A percentile compares a stretch with the other conserved stretches of the same genome.
These are phyloP conservation scores for Myrmecobius fasciatus DNA, from an alignment of 2,113 vertebrate genomes.

Conservation along the genomic window DNA sequence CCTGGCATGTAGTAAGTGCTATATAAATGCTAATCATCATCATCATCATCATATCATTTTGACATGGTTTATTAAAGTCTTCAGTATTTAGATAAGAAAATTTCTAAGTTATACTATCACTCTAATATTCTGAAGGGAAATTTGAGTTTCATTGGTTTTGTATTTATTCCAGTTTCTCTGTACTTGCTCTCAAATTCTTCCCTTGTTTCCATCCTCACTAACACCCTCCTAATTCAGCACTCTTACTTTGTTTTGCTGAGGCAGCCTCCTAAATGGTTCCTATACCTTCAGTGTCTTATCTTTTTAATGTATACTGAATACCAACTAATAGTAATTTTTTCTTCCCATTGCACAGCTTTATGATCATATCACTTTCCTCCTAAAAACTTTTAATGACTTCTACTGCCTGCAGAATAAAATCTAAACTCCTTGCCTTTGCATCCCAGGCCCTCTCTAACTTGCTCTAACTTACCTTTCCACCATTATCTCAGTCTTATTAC, in stretches of 20 bases:
- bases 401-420: neutral
- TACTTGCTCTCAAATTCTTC: neutral
- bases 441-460: neutral
- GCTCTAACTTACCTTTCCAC: neutral
- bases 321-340: neutral
- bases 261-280: neutral
- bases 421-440: neutral
- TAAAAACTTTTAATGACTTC: neutral
- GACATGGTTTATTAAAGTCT: neutral
- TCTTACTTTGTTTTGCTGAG: neutral
- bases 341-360: neutral
- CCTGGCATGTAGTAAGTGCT: neutral
- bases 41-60: neutral
- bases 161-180: neutral
- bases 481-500: neutral
- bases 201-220: neutral
- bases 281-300: neutral
- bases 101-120: neutral
- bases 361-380: neutral
- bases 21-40: neutral
- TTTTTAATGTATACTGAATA: neutral
- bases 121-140: neutral
- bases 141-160: neutral
- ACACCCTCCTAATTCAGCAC: neutral
- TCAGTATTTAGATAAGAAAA: neutral